phyloP scores from a whole-genome alignment of 1,140 invertebrate species.

The Melipona quadrifasciata region DNA sequence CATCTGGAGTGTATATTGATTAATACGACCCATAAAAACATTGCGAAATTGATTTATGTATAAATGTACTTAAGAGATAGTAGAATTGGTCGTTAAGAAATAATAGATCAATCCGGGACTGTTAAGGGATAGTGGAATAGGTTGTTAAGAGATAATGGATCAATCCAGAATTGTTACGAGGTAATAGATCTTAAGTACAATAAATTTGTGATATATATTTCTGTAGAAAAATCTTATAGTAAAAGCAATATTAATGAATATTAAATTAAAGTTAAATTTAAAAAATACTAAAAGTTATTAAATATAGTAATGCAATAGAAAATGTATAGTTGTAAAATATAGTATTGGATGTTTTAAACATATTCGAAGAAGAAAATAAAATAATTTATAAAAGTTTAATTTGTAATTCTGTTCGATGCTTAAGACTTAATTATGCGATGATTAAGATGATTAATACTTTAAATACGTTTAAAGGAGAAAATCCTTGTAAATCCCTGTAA shows the following conservation, averaged over 20 bases:
- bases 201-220: background rate
- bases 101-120: background rate
- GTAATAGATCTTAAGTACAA: background rate
- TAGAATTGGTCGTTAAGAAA: conserved; percentile 9
- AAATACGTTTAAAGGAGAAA: no score
- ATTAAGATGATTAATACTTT: no score
- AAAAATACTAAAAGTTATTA: no score
- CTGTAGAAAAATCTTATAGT: background rate
- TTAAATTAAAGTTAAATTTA: no score
- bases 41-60: conserved; percentile 17
- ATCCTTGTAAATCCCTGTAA: no score
- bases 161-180: background rate
- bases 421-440: no score
- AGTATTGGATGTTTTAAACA: no score
- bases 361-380: no score
- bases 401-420: no score
- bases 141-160: conserved; percentile 14
- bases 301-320: background rate
- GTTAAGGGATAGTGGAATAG: background rate
- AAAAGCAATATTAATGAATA: background rate
- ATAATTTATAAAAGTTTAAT: no score
- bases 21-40: background rate
- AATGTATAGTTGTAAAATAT: no score
- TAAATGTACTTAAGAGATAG: conserved; percentile 4
- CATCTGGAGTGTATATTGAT: background rate